phyloP scores from a whole-genome alignment of 1,140 invertebrate species.

The Drosophila kanapiae region DNA sequence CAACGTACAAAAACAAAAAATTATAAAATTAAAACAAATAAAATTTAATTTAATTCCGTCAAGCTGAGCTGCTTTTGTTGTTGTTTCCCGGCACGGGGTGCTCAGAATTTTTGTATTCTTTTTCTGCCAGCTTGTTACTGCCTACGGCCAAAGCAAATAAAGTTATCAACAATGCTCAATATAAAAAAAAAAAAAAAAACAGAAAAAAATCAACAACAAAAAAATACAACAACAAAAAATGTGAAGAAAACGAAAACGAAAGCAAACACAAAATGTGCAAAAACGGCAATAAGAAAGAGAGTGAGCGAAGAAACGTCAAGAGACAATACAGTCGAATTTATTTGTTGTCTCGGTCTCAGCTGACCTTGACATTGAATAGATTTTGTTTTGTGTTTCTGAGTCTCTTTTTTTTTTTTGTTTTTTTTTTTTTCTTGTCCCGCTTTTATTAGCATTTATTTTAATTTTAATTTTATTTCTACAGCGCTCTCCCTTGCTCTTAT shows the following conservation, averaged over 20 bases:
- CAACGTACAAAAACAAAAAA: constrained; percentile 5
- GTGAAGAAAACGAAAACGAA: constrained; percentile 33
- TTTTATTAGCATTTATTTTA: constrained; percentile 55
- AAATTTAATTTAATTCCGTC: constrained; percentile 47
- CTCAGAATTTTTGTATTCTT: constrained; percentile 44
- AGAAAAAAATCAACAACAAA: constrained; percentile 19
- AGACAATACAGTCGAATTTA: constrained; percentile 45
- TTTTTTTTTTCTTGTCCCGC: background rate
- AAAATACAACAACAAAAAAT: constrained; percentile 30
- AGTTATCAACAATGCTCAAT: constrained; percentile 78
- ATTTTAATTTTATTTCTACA: constrained; percentile 36
- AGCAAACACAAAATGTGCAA: constrained; percentile 49
- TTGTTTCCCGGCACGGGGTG: constrained; percentile 44
- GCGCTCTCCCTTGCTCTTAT: constrained; percentile 18
- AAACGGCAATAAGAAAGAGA: constrained; percentile 35
- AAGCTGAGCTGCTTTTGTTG: constrained; percentile 28
- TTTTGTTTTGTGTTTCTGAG: constrained; percentile 43
- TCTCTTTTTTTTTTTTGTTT: constrained; percentile 27
- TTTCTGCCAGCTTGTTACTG: constrained; percentile 17
- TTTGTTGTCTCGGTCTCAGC: constrained; percentile 33
- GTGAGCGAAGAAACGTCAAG: constrained; percentile 37
- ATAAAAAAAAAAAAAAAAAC: constrained; percentile 51
- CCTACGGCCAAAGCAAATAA: constrained; percentile 69
- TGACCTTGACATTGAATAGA: constrained; percentile 82
- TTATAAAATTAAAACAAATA: constrained; percentile 54